Conservation (phyloP, 2,888 invertebrate genomes). For the Napeogenes sylphis region DNA sequence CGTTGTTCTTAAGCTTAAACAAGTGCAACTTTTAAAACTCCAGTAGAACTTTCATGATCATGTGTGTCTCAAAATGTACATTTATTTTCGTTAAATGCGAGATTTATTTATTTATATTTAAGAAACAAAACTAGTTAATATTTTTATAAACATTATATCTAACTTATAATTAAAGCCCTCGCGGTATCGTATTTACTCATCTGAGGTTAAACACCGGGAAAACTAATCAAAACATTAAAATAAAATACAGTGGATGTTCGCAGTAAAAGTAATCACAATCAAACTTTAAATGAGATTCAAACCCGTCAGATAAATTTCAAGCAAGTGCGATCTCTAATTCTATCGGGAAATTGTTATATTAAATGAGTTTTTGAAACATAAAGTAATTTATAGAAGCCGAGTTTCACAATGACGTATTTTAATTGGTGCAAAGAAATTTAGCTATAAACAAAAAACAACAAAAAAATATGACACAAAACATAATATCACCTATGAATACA, state of each 20-base stretch:
- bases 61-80: background rate
- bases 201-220: background rate
- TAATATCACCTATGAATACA: no score
- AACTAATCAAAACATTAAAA: conserved; percentile 13
- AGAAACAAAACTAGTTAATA: no score
- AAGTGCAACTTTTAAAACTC: background rate
- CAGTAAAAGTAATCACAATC: conserved; percentile 25
- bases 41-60: background rate
- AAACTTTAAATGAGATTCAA: conserved; percentile 29
- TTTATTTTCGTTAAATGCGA: background rate
- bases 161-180: background rate
- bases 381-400: background rate
- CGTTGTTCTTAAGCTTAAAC: conserved; percentile 1
- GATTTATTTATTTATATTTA: background rate
- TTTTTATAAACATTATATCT: background rate
- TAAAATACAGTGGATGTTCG: conserved; percentile 15
- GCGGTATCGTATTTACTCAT: conserved; percentile 5
- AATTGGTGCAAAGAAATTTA: background rate
- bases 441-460: no score
- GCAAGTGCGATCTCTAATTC: conserved; percentile 18
- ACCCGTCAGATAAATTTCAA: conserved; percentile 25
- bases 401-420: background rate
- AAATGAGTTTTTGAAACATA: conserved; percentile 14
- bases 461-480: no score
- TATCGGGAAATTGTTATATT: conserved; percentile 20